Evolutionary conservation across 2,797 vertebrate species (phyloP).

Genomic region (Eupleurogrammus muticus): DNA sequence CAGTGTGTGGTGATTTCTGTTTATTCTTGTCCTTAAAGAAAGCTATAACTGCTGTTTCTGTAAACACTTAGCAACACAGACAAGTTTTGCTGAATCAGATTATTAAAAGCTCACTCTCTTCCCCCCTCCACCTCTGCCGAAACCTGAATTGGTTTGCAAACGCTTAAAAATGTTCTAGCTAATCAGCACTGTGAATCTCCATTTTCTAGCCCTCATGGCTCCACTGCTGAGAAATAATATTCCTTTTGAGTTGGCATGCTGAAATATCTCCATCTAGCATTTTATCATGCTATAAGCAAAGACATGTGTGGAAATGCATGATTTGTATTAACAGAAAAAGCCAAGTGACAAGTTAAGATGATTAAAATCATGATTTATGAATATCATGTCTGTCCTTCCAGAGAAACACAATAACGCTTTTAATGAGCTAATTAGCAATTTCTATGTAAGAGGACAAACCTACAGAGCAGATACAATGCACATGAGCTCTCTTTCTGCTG

Average conservation of each 20-base stretch:
- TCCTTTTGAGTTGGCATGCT: constrained; percentile 48
- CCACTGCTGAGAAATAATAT: constrained; percentile 61
- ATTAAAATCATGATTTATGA: constrained; percentile 43
- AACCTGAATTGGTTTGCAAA: constrained; percentile 59
- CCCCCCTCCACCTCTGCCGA: constrained; percentile 57
- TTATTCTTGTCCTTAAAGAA: constrained; percentile 55
- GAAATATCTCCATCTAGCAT: constrained; percentile 55
- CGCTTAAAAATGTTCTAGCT: constrained; percentile 60
- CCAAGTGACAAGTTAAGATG: constrained; percentile 35
- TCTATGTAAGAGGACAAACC: constrained; percentile 69
- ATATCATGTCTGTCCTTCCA: constrained; percentile 27
- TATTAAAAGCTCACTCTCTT: constrained; percentile 62
- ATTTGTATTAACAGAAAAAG: constrained; percentile 47
- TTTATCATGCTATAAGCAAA: constrained; percentile 48
- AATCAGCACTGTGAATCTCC: constrained; percentile 60
- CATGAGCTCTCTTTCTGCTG: constrained; percentile 71
- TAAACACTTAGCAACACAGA: constrained; percentile 61
- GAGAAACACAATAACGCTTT: constrained; percentile 57
- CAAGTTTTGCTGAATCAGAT: constrained; percentile 73
- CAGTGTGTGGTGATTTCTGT: constrained; percentile 54
- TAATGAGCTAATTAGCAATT: constrained; percentile 67
- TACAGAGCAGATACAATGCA: constrained; percentile 61
- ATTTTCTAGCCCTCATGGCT: constrained; percentile 57
- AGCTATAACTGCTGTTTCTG: constrained; percentile 72
- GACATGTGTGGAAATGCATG: constrained; percentile 41